Evolutionary conservation across 2,113 vertebrate species (phyloP), one percentile per base, ranked within the genome.

Genomic region (Salvelinus namaycush): DNA sequence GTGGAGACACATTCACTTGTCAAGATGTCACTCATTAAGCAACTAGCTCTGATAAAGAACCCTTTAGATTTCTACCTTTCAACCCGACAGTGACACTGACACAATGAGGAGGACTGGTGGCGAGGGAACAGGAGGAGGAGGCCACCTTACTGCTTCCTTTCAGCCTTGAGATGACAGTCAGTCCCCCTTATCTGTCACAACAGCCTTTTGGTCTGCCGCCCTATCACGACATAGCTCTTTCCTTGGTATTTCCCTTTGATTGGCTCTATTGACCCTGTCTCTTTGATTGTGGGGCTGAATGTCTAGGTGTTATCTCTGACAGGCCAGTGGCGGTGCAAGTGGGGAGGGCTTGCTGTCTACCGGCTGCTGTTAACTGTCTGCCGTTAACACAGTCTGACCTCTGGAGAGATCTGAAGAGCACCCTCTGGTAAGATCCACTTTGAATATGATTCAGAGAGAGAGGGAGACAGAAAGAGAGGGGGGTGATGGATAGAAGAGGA

Each of bases 41-140:
- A 62, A 14, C 51, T 54, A 54, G 51, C 16, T 54, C 51, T 54
- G 59, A 62, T 22, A 24, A 16, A n/a, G 59, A 34, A 59, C 27
- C 22, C 18, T 81, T 66, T 84, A 70, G 76, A 78, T 75, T 29
- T 57, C 76, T 76, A 80, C 73, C 84, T 84, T 79, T 76, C 69
- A 51, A 72, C 72, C 39, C 16, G 51, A 77, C 82, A 76, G 74
- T 90, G 88, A 89, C 90, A 88, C 86, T 89, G 88, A 76, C 81
- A 84, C 73, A 49, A 79, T 70, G 79, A 80, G 67, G 74, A 81
- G 82, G 83, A 66, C 82, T 81, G 87, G 83, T 86, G 81, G 83
- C 86, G 79, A 20, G 4, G 54, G 13, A 20, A 57, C 54, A 18
- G 18, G 49, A 74, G 34, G 18, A 20, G 18, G 54, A 57, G 54